Evolutionary conservation across 2,113 vertebrate species (phyloP), one percentile per base, ranked within the genome.

Genomic region (Mastomys coucha): DNA sequence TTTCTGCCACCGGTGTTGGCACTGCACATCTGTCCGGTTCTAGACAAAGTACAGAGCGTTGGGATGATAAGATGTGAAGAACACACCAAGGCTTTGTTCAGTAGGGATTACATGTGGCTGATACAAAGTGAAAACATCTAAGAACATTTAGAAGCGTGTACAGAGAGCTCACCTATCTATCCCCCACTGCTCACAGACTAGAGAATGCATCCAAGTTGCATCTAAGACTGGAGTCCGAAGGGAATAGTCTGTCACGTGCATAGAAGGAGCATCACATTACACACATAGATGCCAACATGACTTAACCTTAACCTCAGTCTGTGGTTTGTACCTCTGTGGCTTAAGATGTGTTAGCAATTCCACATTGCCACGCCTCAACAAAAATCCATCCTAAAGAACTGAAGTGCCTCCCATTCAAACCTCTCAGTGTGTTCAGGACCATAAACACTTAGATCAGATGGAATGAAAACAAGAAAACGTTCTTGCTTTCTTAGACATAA

Each of bases 1-100:
- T 97, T 99, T 99, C 98, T 99, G 99, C 99, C 99, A 99, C 85
- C 99, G 99, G 98, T 99, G 99, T 97, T 99, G 99, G 97, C 99
- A 99, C 98, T 99, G 99, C 93, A 99, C 99, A 98, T 99, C 99
- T 94, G 99, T 99, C 89, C 99, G 99, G 97, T 99, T 99, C 99
- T 99, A 98, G 91, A 31, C 88, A 97, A 98, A 88, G 49, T 4
- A 85, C 0, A 70, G 7, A 89, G 39, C 73, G n/a, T 92, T 49
- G 95, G 28, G 5, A 39, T 33, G 76, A 94, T 5, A 80, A 24
- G 56, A 95, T 36, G 58, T 87, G 81, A 92, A 58, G 91, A 72
- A 19, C 22, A 31, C 19, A 8, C 6, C 51, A 88, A 94, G n/a
- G 10, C 51, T 78, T 86, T 56, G 9, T 36, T 90, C 39, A 63